A percentile compares a stretch with the other conserved stretches of the same genome.
Conservation (phyloP, 2,797 vertebrate genomes). For the Cyprinella venusta region DNA sequence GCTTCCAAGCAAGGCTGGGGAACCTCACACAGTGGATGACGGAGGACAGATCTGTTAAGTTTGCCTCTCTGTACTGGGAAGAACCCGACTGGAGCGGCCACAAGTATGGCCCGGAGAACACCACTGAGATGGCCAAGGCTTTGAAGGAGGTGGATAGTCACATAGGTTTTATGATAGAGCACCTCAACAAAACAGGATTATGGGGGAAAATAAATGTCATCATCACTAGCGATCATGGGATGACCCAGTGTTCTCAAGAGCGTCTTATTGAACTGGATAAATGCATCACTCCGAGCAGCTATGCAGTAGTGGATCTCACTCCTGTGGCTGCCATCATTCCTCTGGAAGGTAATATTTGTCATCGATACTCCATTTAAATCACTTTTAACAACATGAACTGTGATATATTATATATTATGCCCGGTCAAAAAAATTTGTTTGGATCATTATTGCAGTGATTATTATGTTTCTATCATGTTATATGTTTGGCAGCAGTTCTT, state of each 20-base stretch:
- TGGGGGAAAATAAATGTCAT: slow-evolving; percentile 91
- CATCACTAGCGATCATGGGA: slow-evolving; percentile 95
- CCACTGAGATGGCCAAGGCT: slow-evolving; percentile 76
- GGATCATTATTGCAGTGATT: no score
- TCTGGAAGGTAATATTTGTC: slow-evolving; percentile 70
- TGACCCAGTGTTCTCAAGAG: slow-evolving; percentile 87
- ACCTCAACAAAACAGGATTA: slow-evolving; percentile 79
- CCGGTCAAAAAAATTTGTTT: no score
- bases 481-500: no score
- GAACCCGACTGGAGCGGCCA: slow-evolving; percentile 91
- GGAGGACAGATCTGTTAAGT: slow-evolving; percentile 78
- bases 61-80: slow-evolving; percentile 92
- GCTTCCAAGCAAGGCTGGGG: slow-evolving; percentile 80
- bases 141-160: slow-evolving; percentile 85
- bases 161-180: slow-evolving; percentile 81
- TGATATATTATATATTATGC: neutral
- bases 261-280: slow-evolving; percentile 83
- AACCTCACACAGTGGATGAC: slow-evolving; percentile 83
- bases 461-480: no score
- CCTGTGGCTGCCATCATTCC: slow-evolving; percentile 89
- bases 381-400: neutral
- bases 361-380: neutral
- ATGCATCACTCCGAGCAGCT: slow-evolving; percentile 80
- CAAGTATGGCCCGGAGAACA: slow-evolving; percentile 85
- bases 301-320: slow-evolving; percentile 82